Conservation (phyloP, 2,797 vertebrate species). For the Oreochromis grahami region DNA sequence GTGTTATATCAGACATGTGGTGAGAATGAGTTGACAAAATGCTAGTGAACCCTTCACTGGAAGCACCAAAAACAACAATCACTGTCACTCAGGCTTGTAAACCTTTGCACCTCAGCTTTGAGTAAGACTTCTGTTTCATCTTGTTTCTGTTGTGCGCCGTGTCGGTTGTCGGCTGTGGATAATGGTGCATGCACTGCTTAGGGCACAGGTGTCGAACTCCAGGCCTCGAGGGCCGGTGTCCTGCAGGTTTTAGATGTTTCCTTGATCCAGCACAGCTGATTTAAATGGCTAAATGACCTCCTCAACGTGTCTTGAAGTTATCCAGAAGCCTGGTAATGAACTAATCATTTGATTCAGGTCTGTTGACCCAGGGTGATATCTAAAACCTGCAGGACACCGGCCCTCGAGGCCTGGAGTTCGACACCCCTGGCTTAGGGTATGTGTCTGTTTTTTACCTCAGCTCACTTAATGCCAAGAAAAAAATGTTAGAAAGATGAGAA, state of each 20-base stretch:
- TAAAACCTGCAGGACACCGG: too few relatives aligned
- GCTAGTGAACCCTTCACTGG: not conserved
- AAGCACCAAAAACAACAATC: not conserved
- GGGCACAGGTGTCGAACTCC: too few relatives aligned
- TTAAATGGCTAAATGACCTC: too few relatives aligned
- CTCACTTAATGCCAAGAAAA: not conserved
- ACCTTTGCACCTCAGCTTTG: not conserved
- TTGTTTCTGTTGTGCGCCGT: not conserved
- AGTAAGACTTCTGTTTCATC: not conserved
- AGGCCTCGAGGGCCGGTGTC: too few relatives aligned
- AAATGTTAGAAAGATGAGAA: not conserved
- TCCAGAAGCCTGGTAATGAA: too few relatives aligned
- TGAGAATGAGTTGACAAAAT: not conserved
- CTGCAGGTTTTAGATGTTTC: too few relatives aligned
- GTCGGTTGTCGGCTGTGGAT: not conserved
- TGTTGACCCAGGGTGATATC: too few relatives aligned
- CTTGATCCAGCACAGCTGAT: too few relatives aligned
- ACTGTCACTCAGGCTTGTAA: not conserved
- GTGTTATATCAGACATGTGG: not conserved
- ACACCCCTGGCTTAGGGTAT: not conserved
- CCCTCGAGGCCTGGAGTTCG: too few relatives aligned
- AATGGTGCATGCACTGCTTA: not conserved
- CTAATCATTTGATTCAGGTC: too few relatives aligned
- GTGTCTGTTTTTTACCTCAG: not conserved
- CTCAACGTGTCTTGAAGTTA: too few relatives aligned